These are phyloP conservation scores for Agriopis aurantiaria DNA, from an alignment of 2,888 invertebrate genomes.

Conservation along the genomic window DNA sequence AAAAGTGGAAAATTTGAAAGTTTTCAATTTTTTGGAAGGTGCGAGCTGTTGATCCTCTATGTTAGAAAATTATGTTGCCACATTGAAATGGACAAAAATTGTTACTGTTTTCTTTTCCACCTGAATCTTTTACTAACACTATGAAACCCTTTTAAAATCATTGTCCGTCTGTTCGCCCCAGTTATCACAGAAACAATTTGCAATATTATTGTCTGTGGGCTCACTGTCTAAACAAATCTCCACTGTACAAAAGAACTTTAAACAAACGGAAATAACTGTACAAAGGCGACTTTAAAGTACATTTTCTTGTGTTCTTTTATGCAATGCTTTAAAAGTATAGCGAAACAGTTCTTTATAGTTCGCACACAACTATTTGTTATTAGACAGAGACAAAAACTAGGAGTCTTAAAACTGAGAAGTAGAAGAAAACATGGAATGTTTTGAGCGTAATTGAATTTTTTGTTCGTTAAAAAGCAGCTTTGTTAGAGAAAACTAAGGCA, in stretches of 20 bases:
- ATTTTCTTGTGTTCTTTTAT: not conserved
- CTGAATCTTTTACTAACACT: no score
- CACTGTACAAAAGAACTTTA: not conserved
- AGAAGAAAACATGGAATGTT: slow-evolving; percentile 16
- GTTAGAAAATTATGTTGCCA: no score
- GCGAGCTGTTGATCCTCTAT: no score
- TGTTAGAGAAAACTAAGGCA: not conserved
- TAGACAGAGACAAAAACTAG: slow-evolving; percentile 34
- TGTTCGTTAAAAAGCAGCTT: slow-evolving; percentile 3
- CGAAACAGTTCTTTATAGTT: slow-evolving; percentile 1
- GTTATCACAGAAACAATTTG: no score
- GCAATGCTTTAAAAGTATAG: slow-evolving; percentile 1
- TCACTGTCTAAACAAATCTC: no score
- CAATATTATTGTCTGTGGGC: no score
- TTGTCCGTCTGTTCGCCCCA: no score
- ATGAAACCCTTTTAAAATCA: no score
- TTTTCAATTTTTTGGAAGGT: no score
- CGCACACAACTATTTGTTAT: slow-evolving; percentile 33
- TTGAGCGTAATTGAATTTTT: slow-evolving; percentile 14
- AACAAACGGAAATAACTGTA: slow-evolving; percentile 1
- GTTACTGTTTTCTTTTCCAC: no score
- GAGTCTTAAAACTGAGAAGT: slow-evolving; percentile 5
- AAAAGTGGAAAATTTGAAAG: no score
- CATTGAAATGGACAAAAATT: no score
- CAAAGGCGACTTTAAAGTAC: slow-evolving; percentile 1